A percentile compares a stretch with the other conserved stretches of the same genome.
phyloP scores from a whole-genome alignment of 2,797 vertebrate genomes.

The Gouania willdenowi region DNA sequence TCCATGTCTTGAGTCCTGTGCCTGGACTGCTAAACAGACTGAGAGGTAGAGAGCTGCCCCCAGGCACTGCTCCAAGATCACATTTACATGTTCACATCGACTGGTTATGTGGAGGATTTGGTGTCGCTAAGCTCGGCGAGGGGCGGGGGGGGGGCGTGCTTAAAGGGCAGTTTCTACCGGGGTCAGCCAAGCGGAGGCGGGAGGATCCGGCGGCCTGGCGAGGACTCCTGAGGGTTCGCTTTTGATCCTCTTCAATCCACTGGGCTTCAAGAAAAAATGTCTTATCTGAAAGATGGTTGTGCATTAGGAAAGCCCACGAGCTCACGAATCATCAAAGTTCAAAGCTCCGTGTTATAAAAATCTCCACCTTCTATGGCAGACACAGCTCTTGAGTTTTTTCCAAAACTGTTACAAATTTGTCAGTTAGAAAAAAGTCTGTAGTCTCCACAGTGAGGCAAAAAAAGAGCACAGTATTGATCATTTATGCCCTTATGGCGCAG shows the following conservation, averaged over 20 bases:
- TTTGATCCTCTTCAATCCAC: conserved; percentile 46
- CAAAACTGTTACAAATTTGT: conserved; percentile 65
- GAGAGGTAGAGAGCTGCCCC: conserved; percentile 70
- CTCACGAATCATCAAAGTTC: conserved; percentile 41
- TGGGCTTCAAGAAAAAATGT: conserved; percentile 32
- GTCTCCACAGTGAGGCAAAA: conserved; percentile 56
- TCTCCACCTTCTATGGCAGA: conserved; percentile 25
- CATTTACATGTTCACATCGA: conserved; percentile 65
- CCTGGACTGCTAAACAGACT: conserved; percentile 51
- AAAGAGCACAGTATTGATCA: conserved; percentile 70
- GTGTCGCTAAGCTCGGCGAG: conserved; percentile 46
- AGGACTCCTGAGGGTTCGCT: conserved; percentile 57
- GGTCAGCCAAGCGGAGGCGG: conserved; percentile 38
- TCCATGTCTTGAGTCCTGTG: conserved; percentile 58
- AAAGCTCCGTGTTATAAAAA: conserved; percentile 60
- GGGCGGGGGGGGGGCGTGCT: conserved; percentile 55
- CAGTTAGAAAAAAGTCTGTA: conserved; percentile 65
- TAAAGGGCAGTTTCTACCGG: conserved; percentile 61
- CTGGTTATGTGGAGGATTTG: conserved; percentile 54
- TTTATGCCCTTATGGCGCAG: conserved; percentile 48
- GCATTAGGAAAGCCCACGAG: conserved; percentile 45
- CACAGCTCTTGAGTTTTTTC: conserved; percentile 45
- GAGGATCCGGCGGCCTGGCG: conserved; percentile 44
- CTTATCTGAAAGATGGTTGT: conserved; percentile 41
- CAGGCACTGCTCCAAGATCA: conserved; percentile 60